phyloP scores from a whole-genome alignment of 2,113 vertebrate genomes.

The Phylloscopus whistleri region DNA sequence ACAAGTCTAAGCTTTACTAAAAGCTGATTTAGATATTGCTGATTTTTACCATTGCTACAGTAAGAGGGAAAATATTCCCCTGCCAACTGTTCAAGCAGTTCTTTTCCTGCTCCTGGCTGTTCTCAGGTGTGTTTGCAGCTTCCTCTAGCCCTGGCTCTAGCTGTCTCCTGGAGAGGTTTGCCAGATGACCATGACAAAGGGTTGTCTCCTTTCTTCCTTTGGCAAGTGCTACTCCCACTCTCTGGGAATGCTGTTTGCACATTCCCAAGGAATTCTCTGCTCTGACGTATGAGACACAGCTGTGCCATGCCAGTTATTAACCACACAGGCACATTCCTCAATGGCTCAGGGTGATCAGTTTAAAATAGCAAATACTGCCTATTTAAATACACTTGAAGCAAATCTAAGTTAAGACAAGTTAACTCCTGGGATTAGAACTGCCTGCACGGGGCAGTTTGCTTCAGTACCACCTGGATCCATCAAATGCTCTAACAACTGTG shows the following conservation, averaged over 20 bases:
- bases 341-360: background rate
- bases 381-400: background rate
- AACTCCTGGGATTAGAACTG: background rate
- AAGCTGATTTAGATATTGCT: background rate
- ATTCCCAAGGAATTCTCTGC: background rate
- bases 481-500: background rate
- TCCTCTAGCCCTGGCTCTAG: background rate
- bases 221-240: background rate
- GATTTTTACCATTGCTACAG: background rate
- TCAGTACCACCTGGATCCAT: background rate
- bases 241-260: background rate
- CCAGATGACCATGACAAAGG: background rate
- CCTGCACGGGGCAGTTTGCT: background rate
- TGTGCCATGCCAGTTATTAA: background rate
- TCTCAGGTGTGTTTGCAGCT: background rate
- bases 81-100: background rate
- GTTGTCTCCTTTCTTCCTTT: background rate
- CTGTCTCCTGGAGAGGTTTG: background rate
- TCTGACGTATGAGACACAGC: fast-evolving
- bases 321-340: background rate
- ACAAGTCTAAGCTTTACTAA: background rate
- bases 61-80: background rate
- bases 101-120: background rate
- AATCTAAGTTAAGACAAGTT: background rate
- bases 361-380: background rate